These are phyloP conservation scores for Apogon hyalosoma DNA, from an alignment of 2,797 vertebrate species.

Conservation along the genomic window DNA sequence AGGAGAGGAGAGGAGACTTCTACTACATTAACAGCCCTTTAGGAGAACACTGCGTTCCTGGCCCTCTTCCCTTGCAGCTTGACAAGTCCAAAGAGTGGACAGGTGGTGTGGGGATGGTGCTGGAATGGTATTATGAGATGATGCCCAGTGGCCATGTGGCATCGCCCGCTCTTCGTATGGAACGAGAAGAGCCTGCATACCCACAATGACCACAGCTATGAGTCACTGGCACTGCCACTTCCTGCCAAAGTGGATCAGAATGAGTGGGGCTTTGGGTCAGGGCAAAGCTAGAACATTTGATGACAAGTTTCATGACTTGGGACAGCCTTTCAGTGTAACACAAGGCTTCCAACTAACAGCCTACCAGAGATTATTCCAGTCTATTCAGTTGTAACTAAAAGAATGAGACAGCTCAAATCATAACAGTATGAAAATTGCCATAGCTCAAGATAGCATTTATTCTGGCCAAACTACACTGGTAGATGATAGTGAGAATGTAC, in stretches of 20 bases:
- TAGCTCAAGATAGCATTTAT: conserved; percentile 5
- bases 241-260: conserved; percentile 73
- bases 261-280: conserved; percentile 68
- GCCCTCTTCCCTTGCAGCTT: conserved; percentile 72
- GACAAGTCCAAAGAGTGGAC: conserved; percentile 79
- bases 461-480: not conserved
- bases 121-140: conserved; percentile 74
- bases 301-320: conserved; percentile 45
- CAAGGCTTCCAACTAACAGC: conserved; percentile 24
- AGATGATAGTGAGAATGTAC: conserved; percentile 26
- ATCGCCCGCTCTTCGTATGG: conserved; percentile 74
- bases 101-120: conserved; percentile 82
- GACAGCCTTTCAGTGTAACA: conserved; percentile 50
- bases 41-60: conserved; percentile 80
- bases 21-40: conserved; percentile 59
- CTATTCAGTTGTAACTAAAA: conserved; percentile 27
- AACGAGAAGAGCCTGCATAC: conserved; percentile 64
- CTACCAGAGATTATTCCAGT: conserved; percentile 31
- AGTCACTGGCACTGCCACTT: conserved; percentile 75
- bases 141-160: conserved; percentile 81
- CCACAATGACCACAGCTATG: conserved; percentile 69
- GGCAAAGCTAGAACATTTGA: conserved; percentile 56
- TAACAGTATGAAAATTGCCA: conserved; percentile 24
- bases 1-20: conserved; percentile 45
- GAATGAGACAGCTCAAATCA: conserved; percentile 30